Base-by-base conservation (phyloP, 2,888 invertebrate species). In the Gastrophysa polygoni region DNA sequence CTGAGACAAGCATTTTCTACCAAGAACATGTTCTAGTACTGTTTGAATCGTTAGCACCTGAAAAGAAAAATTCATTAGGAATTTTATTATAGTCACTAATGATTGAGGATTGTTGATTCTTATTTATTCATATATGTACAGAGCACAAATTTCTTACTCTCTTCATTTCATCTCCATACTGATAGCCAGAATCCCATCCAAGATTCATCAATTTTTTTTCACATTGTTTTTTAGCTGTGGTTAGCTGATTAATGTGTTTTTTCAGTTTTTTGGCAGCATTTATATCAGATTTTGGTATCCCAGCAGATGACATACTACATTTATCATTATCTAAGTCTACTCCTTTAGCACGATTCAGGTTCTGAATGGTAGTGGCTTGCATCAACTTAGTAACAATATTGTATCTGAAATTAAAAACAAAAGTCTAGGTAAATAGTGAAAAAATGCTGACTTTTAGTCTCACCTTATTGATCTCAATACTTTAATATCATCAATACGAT, bases 321-420 rank as follows among this genome's bases (percentile, higher is more conserved):
- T 83, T 83, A 64, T 86, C 86, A 49, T 85, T 84, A 69, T 91
- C 92, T 43, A 87, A 83, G 75, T 91, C 90, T 38, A 90, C 83
- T 48, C 92, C 94, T 83, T 93, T 92, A 5, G 93, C 90, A 72
- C 93, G 86, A 82, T 95, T 95, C 64, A 95, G 85, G 78, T 95
- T 95, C 82, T 95, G 93, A 69, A 95, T 86, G 1, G 94, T 93
- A 14, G 95, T 95, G 0, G 95, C 95, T 85, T 96, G 94, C 91
- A 96, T 94, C 72, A 96, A 91, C 84, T 95, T 95, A 47, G 92
- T 92, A 4, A 95, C 92, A 70, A 96, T 93, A 74, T 92, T 93
- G 73, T 91, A 92, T 69, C 92, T 91, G 71, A 34, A 68, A 60
- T 58, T 46, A 18, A 49, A 48, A 11, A 21, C 7, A 43, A 29